Evolutionary conservation across 2,888 invertebrate species (phyloP).

Genomic region (Cryptops parisi): DNA sequence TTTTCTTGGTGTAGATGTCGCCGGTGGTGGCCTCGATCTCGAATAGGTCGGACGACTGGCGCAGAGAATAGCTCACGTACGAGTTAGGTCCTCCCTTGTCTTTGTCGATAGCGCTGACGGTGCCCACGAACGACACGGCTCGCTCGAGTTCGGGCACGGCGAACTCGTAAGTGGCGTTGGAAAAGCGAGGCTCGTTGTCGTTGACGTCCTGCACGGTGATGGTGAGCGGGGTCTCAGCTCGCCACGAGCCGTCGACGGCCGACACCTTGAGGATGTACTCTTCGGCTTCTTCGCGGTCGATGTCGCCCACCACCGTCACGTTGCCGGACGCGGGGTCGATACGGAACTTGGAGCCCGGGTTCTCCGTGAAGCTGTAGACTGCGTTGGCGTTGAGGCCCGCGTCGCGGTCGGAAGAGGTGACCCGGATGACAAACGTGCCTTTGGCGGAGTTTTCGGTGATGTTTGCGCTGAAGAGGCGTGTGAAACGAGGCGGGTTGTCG

Average conservation of each 20-base stretch:
- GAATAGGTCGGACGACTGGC: constrained; percentile 79
- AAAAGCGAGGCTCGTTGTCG: constrained; percentile 87
- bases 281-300: constrained; percentile 82
- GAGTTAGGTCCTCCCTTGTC: constrained; percentile 89
- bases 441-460: constrained; percentile 90
- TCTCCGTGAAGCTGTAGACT: constrained; percentile 84
- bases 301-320: constrained; percentile 70
- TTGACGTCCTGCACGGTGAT: constrained; percentile 91
- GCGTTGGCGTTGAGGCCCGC: constrained; percentile 77
- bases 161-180: constrained; percentile 69
- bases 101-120: constrained; percentile 70
- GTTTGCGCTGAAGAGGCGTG: constrained; percentile 77
- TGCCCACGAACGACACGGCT: constrained; percentile 66
- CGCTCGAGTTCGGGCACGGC: constrained; percentile 74
- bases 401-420: constrained; percentile 82
- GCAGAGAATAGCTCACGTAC: constrained; percentile 71
- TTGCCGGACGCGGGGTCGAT: constrained; percentile 82
- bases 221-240: constrained; percentile 73
- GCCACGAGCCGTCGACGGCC: constrained; percentile 83
- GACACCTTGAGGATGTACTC: constrained; percentile 74
- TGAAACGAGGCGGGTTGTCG: constrained; percentile 87
- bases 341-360: constrained; percentile 74
- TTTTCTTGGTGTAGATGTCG: constrained; percentile 70
- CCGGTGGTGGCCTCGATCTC: constrained; percentile 88
- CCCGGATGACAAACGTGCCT: constrained; percentile 77